These are phyloP conservation scores for Myotis daubentonii DNA, from an alignment of 2,797 vertebrate genomes.

Conservation along the genomic window DNA sequence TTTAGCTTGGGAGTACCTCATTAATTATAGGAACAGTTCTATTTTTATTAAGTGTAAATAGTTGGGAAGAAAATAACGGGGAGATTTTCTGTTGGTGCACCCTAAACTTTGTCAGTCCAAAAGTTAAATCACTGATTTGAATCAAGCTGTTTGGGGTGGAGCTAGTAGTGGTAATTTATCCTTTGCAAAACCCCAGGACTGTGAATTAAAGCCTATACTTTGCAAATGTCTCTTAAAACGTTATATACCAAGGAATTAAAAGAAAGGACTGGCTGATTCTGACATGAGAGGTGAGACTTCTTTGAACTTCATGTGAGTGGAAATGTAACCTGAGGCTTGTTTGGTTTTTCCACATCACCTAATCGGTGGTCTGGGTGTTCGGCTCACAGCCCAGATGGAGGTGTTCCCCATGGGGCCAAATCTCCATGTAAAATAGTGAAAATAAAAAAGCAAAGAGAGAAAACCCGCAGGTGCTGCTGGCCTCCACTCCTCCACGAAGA, in stretches of 20 bases:
- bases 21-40: not conserved
- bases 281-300: not conserved
- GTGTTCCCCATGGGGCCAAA: not conserved
- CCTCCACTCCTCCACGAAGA: not conserved
- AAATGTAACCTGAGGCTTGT: too few species aligned
- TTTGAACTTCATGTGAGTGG: not conserved
- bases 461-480: accelerated
- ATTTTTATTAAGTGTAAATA: not conserved
- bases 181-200: too few species aligned
- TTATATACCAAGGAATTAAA: not conserved
- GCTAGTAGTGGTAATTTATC: too few species aligned
- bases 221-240: not conserved
- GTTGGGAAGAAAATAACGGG: not conserved
- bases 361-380: not conserved
- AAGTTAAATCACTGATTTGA: not conserved
- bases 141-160: not conserved
- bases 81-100: not conserved
- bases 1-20: not conserved
- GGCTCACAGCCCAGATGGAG: not conserved
- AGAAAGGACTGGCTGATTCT: not conserved
- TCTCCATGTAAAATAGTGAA: not conserved
- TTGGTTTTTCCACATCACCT: not conserved
- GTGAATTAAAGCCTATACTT: not conserved
- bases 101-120: not conserved
- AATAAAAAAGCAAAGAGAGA: not conserved